Evolutionary conservation across 2,113 vertebrate genomes (phyloP), one percentile per base, ranked within the genome.

Genomic region (Leptosomus discolor): DNA sequence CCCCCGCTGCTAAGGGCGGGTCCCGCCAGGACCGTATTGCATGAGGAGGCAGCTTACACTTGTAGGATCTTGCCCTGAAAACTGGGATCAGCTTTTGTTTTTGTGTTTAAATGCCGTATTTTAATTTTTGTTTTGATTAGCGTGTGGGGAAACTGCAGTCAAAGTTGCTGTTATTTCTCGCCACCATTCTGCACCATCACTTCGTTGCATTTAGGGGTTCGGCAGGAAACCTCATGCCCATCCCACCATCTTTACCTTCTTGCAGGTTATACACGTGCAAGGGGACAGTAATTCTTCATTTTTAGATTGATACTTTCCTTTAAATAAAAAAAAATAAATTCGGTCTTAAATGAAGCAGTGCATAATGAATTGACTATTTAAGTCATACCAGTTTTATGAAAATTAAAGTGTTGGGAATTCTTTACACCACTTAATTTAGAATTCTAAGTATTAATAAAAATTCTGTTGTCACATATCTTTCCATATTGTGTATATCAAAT

Each of bases 391-490:
- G 9, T 57, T 58, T 48, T 15, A 15, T 34, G 54, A 58, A 53
- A 22, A 24, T 4, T 43, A 4, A 79, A 36, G 29, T 15, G 9
- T 16, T 29, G 8, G 30, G n/a, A 45, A n/a, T 69, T 8, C 34
- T 83, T 45, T 60, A 26, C 29, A 14, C 34, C 16, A 0, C 24
- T 79, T 68, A 29, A 34, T 51, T 73, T 36, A 24, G 34, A 48
- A 34, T 60, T 58, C 6, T 32, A 11, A 24, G 11, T 37, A 4
- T 69, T 45, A 37, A 32, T 36, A 80, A 48, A 37, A 69, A 34
- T 43, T 27, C 6, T 29, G 0, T 61, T 57, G n/a, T 43, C 61
- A 5, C 0, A 0, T 46, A 3, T 41, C 37, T 54, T 57, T 64
- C 14, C 30, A 0, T 21, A 4, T 43, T 58, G 20, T 54, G 9